Base-by-base conservation (phyloP, 1,140 invertebrate species). In the Lysiphlebus fabarum region DNA sequence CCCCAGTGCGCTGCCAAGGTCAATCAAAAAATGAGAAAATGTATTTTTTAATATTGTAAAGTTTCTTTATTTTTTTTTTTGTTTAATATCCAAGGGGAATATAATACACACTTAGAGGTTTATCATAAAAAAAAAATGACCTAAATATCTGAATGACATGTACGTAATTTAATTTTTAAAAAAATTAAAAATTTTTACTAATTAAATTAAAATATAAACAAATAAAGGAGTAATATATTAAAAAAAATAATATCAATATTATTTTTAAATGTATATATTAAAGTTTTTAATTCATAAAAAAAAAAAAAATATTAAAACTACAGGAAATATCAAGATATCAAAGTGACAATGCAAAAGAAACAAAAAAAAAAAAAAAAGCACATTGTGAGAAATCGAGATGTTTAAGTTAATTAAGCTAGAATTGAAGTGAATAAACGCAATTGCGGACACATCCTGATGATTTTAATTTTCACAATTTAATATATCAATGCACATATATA, bases 391-490 rank as follows among this genome's bases (percentile, higher is more conserved):
- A 51, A 53, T 62, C 65, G 70, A 66, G 73, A 59, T 54, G 54
- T 55, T 62, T 72, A 67, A 68, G 67, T 69, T 73, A 77, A 77
- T 76, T 77, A 71, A 71, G 72, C 73, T 71, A 71, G 67, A 77
- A 76, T 74, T 75, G 70, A 64, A 67, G 67, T 33, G 71, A 76
- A 76, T 73, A 73, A 76, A 73, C 72, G 73, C 71, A 77, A 77
- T 72, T 78, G 72, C 76, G 72, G 66, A 70, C 58, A 61, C 70
- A 73, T 73, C 74, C 71, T 69, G 72, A 73, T 68, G 63, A 61
- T 58, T 50, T 53, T 56, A 56, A 61, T 56, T 61, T 56, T 56
- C 26, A 50, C 47, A 61, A 61, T 56, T 41, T 56, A 12, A 61
- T 12, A 38, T 43, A 12, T 56, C 40, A 10, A 49, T 45, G 33